Conservation (phyloP, 2,797 vertebrate species). For the Bufotes viridis region DNA sequence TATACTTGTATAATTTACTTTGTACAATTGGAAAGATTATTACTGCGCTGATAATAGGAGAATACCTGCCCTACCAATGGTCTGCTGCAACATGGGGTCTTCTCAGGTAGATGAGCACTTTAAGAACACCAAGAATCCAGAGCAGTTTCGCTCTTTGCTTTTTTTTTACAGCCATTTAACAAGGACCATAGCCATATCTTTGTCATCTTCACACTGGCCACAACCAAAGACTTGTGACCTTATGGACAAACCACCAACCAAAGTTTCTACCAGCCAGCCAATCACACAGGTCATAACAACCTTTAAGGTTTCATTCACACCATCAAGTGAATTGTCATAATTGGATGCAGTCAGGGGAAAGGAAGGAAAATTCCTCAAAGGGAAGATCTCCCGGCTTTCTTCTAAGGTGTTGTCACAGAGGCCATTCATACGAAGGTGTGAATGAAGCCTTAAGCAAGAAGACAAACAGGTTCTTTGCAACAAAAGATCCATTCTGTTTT, state of each 20-base stretch:
- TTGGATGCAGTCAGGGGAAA: neutral
- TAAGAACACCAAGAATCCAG: neutral
- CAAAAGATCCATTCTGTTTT: too few relatives aligned
- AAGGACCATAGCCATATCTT: neutral
- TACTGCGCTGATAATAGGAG: neutral
- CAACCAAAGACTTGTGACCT: neutral
- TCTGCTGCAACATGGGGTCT: neutral
- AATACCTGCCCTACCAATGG: neutral
- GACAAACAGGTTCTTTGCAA: neutral
- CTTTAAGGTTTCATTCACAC: neutral
- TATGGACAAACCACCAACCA: neutral
- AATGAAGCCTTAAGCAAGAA: neutral
- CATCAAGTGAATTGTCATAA: neutral
- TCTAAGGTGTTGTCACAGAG: neutral
- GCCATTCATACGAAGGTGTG: neutral
- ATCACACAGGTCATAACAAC: neutral
- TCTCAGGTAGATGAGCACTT: neutral
- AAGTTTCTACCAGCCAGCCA: neutral
- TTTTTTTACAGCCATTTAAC: neutral
- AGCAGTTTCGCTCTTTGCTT: neutral
- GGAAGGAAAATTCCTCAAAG: neutral
- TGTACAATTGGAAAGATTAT: neutral
- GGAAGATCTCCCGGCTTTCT: neutral
- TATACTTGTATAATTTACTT: neutral
- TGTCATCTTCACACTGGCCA: neutral